Evolutionary conservation across 92 coral and sea anemone genomes (phyloP), one percentile per base, ranked within the genome.

Genomic region (Diadumene lineata): DNA sequence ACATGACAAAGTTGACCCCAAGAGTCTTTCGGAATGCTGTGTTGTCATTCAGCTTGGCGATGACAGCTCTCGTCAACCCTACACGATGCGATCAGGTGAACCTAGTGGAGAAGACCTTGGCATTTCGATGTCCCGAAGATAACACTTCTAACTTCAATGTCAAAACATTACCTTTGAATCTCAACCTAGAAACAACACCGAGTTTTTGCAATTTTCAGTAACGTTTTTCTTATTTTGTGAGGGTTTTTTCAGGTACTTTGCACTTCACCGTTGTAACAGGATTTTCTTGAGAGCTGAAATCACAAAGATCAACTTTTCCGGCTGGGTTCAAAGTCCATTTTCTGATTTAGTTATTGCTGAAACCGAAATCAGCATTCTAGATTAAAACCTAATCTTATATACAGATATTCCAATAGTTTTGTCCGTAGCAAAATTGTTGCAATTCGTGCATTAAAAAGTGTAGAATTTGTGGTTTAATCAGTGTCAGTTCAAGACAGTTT

Each of bases 11-110:
- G 25, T 27, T 19, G 43, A 62, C 68, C 68, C 68, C 43, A 2
- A 1, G 68, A 62, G 65, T 32, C 48, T 38, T 38, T 38, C 13
- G 65, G 65, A 26, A 60, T 60, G 65, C 17, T 11, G 16, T 60
- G 29, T 27, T 60, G 50, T 17, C 43, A 19, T 16, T 46, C 34
- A 21, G 66, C 11, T 21, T 8, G 29, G 66, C 24, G 63, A 31
- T 72, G 77, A 72, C 66, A 56, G 77, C 22, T 56, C 25, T 61
- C 53, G 67, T 72, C 77, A 72, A 50, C 19, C 13, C 8, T n/a
- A 29, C 77, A 56, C 56, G 77, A 70, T n/a, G 46, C 34, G 66
- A 72, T 72, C 77, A 72, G 34, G 66, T 56, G 66, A n/a, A n/a
- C n/a, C n/a, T n/a, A n/a, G n/a, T n/a, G n/a, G n/a, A n/a, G n/a